Conservation (phyloP, 2,888 invertebrate species). For the Zeuzera pyrina region DNA sequence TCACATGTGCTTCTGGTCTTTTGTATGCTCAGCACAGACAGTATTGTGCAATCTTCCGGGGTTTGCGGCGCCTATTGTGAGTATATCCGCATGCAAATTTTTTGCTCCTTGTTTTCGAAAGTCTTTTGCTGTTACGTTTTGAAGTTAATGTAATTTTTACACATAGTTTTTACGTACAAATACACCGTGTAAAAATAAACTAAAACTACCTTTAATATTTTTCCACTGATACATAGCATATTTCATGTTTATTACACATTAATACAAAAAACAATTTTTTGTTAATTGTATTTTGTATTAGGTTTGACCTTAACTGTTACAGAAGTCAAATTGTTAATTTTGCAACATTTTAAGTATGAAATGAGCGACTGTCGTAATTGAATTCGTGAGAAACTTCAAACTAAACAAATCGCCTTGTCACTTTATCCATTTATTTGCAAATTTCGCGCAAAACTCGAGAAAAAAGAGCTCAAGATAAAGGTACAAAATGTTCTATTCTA, state of each 20-base stretch:
- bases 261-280: too few relatives aligned
- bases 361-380: too few relatives aligned
- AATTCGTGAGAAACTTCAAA: slow-evolving; percentile 53
- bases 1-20: slow-evolving; percentile 60
- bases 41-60: slow-evolving; percentile 67
- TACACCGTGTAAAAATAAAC: too few relatives aligned
- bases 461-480: slow-evolving; percentile 63
- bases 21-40: slow-evolving; percentile 23
- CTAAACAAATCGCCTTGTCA: slow-evolving; percentile 66
- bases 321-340: too few relatives aligned
- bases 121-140: slow-evolving; percentile 6
- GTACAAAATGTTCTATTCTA: slow-evolving; percentile 72
- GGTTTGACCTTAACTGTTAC: too few relatives aligned
- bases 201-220: too few relatives aligned
- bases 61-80: slow-evolving; percentile 41
- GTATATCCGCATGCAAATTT: slow-evolving; percentile 51
- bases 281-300: too few relatives aligned
- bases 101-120: slow-evolving; percentile 33
- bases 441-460: slow-evolving; percentile 67
- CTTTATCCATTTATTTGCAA: slow-evolving; percentile 69
- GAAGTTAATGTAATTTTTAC: too few relatives aligned
- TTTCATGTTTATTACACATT: too few relatives aligned
- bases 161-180: too few relatives aligned
- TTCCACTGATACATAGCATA: too few relatives aligned
- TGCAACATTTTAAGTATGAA: too few relatives aligned